phyloP scores from a whole-genome alignment of 2,888 invertebrate species.

The Atethmia centrago region DNA sequence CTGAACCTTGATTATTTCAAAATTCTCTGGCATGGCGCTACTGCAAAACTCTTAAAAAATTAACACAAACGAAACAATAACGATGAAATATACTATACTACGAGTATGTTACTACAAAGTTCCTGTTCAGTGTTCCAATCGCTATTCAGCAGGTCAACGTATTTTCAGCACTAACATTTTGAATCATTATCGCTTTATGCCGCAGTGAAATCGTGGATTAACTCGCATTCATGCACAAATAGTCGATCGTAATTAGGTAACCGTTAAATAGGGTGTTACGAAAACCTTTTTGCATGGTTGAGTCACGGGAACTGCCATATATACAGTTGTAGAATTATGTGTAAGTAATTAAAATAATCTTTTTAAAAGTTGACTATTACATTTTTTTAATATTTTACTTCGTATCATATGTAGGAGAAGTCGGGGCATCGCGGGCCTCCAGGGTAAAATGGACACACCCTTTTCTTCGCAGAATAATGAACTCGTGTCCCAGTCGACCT shows the following conservation, averaged over 20 bases:
- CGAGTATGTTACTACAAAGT: background rate
- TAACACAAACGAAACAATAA: background rate
- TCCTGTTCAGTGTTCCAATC: slow-evolving; percentile 9
- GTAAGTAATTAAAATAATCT: too few species aligned
- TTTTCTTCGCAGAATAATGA: too few species aligned
- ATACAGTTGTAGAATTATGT: background rate
- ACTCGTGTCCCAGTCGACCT: too few species aligned
- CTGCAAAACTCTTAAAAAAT: background rate
- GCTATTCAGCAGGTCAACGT: slow-evolving; percentile 37
- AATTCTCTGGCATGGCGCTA: background rate
- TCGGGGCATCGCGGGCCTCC: too few species aligned
- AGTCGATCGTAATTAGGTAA: slow-evolving; percentile 47
- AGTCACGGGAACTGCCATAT: slow-evolving; percentile 16
- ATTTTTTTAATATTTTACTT: too few species aligned
- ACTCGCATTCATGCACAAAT: slow-evolving; percentile 43
- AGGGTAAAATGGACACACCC: too few species aligned
- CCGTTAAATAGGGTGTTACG: slow-evolving; percentile 45
- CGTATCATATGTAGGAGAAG: too few species aligned
- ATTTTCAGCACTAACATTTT: slow-evolving; percentile 40
- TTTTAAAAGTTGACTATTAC: too few species aligned
- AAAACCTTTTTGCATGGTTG: slow-evolving; percentile 22
- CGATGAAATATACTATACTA: background rate
- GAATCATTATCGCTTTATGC: slow-evolving; percentile 40
- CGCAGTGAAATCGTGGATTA: slow-evolving; percentile 39
- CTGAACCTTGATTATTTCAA: background rate